Percentiles rank a stretch among this genome's conserved stretches.
These are phyloP conservation scores for Pitta sordida DNA, from an alignment of 2,113 vertebrate genomes.

Conservation along the genomic window DNA sequence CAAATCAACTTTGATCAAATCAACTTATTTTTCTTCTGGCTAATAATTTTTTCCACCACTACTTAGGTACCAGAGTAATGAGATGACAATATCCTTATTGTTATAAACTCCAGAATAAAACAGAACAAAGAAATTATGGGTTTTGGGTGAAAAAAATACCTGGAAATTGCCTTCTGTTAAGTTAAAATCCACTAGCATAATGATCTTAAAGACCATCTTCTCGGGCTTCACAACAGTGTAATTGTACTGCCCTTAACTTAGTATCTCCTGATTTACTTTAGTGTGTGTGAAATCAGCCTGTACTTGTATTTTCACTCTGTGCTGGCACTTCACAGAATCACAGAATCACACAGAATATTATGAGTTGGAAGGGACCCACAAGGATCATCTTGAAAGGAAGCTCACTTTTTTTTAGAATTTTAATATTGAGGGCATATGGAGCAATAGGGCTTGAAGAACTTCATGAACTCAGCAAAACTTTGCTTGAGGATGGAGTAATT, in stretches of 20 bases:
- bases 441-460: not conserved
- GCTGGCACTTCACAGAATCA: no score
- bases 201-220: not conserved
- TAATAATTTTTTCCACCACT: not conserved
- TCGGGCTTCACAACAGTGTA: not conserved
- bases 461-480: not conserved
- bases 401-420: not conserved
- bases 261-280: not conserved
- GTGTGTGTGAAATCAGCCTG: not conserved
- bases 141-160: not conserved
- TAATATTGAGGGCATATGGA: not conserved
- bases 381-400: not conserved
- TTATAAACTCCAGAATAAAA: not conserved
- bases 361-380: no score
- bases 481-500: not conserved
- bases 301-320: not conserved
- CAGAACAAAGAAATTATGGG: not conserved
- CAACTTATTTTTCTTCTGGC: not conserved
- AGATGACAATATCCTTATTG: not conserved
- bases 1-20: no score
- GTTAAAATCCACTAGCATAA: not conserved
- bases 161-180: not conserved
- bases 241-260: not conserved
- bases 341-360: no score
- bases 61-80: not conserved